Percentiles rank a stretch among this genome's conserved stretches.
Evolutionary conservation across 2,888 invertebrate species (phyloP).

Genomic region (Parasteatoda lunata): DNA sequence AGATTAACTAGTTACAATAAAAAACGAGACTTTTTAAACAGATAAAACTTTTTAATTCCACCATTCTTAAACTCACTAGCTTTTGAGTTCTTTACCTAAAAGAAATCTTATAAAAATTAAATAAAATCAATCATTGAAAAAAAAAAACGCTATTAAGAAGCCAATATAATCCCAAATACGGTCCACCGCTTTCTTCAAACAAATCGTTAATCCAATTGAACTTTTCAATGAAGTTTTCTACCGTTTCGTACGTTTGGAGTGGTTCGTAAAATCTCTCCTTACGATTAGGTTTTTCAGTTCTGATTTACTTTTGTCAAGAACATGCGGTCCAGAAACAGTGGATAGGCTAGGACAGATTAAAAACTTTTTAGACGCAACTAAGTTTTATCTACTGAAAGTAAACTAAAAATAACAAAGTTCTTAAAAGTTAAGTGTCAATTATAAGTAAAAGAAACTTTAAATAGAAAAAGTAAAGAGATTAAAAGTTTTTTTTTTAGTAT

Average conservation of each 20-base stretch:
- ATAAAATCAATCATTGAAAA: constrained; percentile 51
- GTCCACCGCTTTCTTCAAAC: constrained; percentile 51
- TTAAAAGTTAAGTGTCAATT: constrained; percentile 1
- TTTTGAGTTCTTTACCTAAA: not conserved
- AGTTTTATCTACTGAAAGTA: constrained; percentile 4
- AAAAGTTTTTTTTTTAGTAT: not conserved
- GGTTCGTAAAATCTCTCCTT: constrained; percentile 29
- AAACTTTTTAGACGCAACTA: constrained; percentile 14
- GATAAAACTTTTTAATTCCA: constrained; percentile 14
- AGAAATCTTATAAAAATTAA: constrained; percentile 25
- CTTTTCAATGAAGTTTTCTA: constrained; percentile 37
- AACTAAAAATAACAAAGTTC: not conserved
- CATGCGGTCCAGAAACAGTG: constrained; percentile 26
- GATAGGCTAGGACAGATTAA: constrained; percentile 37
- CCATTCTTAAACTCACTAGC: not conserved
- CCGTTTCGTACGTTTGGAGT: constrained; percentile 23
- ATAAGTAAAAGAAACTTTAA: not conserved
- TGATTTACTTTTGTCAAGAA: constrained; percentile 21
- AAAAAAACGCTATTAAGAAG: constrained; percentile 25
- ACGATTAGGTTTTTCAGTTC: constrained; percentile 35
- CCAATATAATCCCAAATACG: constrained; percentile 42
- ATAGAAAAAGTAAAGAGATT: not conserved
- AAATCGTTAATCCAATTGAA: constrained; percentile 65
- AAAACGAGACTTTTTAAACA: not conserved
- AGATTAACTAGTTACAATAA: too few species aligned